A percentile compares a stretch with the other conserved stretches of the same genome.
phyloP scores from a whole-genome alignment of 1,140 invertebrate species.

The Drosophila malerkotliana region DNA sequence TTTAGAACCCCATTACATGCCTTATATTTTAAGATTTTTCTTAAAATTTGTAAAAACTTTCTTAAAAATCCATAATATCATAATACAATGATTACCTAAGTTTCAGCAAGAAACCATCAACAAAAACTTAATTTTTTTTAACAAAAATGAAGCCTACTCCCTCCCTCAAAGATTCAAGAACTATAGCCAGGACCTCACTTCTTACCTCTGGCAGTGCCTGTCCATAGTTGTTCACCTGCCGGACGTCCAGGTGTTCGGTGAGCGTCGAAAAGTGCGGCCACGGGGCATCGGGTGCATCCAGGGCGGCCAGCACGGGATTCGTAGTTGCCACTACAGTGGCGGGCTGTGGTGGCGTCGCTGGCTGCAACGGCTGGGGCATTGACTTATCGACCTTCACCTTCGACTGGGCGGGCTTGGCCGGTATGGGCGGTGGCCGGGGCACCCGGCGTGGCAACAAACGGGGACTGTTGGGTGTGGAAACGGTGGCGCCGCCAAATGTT shows the following conservation, averaged over 20 bases:
- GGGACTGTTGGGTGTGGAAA: slow-evolving; percentile 88
- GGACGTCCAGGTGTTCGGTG: slow-evolving; percentile 78
- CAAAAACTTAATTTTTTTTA: too few relatives aligned
- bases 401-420: slow-evolving; percentile 73
- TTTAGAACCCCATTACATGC: too few relatives aligned
- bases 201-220: slow-evolving; percentile 75
- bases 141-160: too few relatives aligned
- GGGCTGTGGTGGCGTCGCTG: background rate
- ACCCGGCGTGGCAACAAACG: slow-evolving; percentile 87
- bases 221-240: slow-evolving; percentile 82
- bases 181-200: background rate
- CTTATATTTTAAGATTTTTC: too few relatives aligned
- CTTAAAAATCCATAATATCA: too few relatives aligned
- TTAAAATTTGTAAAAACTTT: too few relatives aligned
- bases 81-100: too few relatives aligned
- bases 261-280: slow-evolving; percentile 81
- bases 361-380: background rate
- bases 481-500: slow-evolving; percentile 22
- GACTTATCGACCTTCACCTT: slow-evolving; percentile 7
- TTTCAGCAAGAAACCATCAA: too few relatives aligned
- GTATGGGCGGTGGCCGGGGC: slow-evolving; percentile 85
- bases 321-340: background rate
- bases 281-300: slow-evolving; percentile 73
- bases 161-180: too few relatives aligned
- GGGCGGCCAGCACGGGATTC: slow-evolving; percentile 63